Percentiles rank a stretch among this genome's conserved stretches.
phyloP scores from a whole-genome alignment of 2,888 invertebrate species.

The Sphaerophoria taeniata region DNA sequence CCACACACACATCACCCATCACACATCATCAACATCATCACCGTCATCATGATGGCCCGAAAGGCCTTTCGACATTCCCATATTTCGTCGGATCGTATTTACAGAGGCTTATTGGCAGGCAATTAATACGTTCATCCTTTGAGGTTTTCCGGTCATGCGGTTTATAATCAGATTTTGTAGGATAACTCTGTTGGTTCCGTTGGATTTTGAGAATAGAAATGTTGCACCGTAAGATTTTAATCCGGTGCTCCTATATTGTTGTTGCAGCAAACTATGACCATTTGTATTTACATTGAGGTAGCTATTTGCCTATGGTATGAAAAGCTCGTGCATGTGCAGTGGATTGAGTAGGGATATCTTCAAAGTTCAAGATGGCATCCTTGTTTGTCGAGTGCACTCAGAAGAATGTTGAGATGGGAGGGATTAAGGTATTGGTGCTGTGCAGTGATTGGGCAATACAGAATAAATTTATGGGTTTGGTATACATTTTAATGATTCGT shows the following conservation, averaged over 20 bases:
- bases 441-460: slow-evolving; percentile 1
- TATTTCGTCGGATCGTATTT: slow-evolving; percentile 62
- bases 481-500: background rate
- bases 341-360: background rate
- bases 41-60: too few relatives aligned
- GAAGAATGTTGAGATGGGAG: slow-evolving; percentile 26
- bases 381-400: slow-evolving; percentile 53
- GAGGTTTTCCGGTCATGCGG: slow-evolving; percentile 73
- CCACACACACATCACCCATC: background rate
- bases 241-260: slow-evolving; percentile 25
- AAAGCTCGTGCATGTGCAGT: background rate
- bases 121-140: slow-evolving; percentile 70
- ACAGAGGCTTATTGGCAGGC: slow-evolving; percentile 63
- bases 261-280: slow-evolving; percentile 9
- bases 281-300: slow-evolving; percentile 34
- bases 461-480: background rate
- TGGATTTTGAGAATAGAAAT: slow-evolving; percentile 22
- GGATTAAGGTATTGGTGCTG: slow-evolving; percentile 1
- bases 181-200: slow-evolving; percentile 40
- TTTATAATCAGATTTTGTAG: slow-evolving; percentile 60
- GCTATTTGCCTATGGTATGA: slow-evolving; percentile 16
- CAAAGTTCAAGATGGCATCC: slow-evolving; percentile 53
- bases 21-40: slow-evolving; percentile 6
- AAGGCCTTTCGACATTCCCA: slow-evolving; percentile 48
- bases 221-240: slow-evolving; percentile 42